Evolutionary conservation across 2,797 vertebrate species (phyloP), one percentile per base, ranked within the genome.

Genomic region (Acanthis flammea): DNA sequence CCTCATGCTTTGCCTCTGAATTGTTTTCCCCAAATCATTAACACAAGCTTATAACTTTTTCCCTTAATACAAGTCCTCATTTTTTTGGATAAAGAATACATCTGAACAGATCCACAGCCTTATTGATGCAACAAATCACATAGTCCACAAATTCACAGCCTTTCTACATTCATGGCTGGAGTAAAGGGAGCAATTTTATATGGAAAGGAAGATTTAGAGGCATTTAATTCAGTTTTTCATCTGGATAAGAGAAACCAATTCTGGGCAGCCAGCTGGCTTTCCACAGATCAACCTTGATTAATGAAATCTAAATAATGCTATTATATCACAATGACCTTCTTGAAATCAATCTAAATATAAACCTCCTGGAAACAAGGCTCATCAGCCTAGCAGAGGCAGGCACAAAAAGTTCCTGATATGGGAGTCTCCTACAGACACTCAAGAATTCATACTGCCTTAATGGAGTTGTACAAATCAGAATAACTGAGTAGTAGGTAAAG

Each of bases 121-220:
- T 90, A 88, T 27, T 91, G 62, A 76, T 81, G 51, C 55, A 78
- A 94, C 75, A 83, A 90, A 96, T 96, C 92, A 93, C 54, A 70
- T 24, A 51, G 37, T 77, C 33, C 24, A 62, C 31, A 25, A 51
- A 55, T 88, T 84, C 87, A 78, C 23, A 88, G 30, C 24, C 41
- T 94, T 88, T 94, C 72, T 87, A 72, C 50, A 87, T 89, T 94
- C 78, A 94, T 75, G 62, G 8, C 23, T 88, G 24, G 51, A 83
- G 33, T 75, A 91, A 88, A 88, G 58, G 54, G 62, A 84, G 14
- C 10, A 57, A 88, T 92, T 95, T 88, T 62, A 90, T 63, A 42
- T 9, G 24, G 75, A 93, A 90, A 92, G 61, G 22, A 81, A 94
- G 62, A 94, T 86, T 88, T 92, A 94, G 55, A 44, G 53, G 54